These are phyloP conservation scores for Empis stercorea DNA, from an alignment of 2,888 invertebrate species.

Conservation along the genomic window DNA sequence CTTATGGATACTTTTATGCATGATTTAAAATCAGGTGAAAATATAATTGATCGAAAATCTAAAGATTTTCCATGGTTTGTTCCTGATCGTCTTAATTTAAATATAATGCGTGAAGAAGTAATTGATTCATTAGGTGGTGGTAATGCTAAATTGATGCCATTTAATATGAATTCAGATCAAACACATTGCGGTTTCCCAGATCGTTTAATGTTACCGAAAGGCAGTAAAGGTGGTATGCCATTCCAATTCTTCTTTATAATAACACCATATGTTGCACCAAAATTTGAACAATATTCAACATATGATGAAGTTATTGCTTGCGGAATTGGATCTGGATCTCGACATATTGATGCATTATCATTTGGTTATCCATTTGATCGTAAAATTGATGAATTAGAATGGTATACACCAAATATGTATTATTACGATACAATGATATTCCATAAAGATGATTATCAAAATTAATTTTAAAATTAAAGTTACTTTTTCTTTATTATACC, in stretches of 20 bases:
- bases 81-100: constrained; percentile 50
- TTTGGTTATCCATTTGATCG: constrained; percentile 66
- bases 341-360: constrained; percentile 46
- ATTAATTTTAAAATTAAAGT: neutral
- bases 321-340: constrained; percentile 42
- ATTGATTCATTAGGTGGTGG: constrained; percentile 33
- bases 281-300: constrained; percentile 37
- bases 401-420: constrained; percentile 54
- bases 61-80: constrained; percentile 49
- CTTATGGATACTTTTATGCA: constrained; percentile 50
- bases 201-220: constrained; percentile 58
- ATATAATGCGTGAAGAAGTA: constrained; percentile 49
- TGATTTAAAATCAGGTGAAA: constrained; percentile 49
- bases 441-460: constrained; percentile 35
- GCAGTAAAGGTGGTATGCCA: constrained; percentile 50
- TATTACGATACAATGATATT: constrained; percentile 52
- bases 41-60: constrained; percentile 54
- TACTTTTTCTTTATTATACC: no score
- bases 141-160: constrained; percentile 32
- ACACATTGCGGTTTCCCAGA: constrained; percentile 56
- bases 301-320: constrained; percentile 39
- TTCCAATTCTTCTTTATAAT: constrained; percentile 52
- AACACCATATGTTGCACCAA: constrained; percentile 41
- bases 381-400: constrained; percentile 43
- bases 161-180: constrained; percentile 42